phyloP scores from a whole-genome alignment of 2,113 vertebrate species.

The Petroica traversi region DNA sequence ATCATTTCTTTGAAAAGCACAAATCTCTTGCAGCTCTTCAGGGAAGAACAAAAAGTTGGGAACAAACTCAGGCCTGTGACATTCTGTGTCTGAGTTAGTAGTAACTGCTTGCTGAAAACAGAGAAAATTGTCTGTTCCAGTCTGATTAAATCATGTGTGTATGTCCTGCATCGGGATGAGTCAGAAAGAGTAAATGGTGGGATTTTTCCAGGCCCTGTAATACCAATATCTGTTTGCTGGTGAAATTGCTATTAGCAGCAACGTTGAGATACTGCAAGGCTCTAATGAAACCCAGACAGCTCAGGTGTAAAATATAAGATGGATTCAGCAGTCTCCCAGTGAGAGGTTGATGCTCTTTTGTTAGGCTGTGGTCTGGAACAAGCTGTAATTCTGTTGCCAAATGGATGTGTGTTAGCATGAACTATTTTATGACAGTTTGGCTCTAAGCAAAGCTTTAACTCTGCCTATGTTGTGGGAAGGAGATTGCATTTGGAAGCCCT shows the following conservation, averaged over 20 bases:
- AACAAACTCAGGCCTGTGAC: not conserved
- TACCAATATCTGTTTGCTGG: not conserved
- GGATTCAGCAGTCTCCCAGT: not conserved
- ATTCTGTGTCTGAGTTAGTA: not conserved
- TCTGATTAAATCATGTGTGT: not conserved
- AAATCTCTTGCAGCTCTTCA: not conserved
- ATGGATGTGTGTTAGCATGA: not conserved
- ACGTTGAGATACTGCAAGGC: not conserved
- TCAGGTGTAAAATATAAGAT: constrained; percentile 45
- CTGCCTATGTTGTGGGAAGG: not conserved
- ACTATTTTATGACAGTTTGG: constrained; percentile 25
- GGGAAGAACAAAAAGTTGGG: not conserved
- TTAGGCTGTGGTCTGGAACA: not conserved
- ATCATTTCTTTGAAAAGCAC: not conserved
- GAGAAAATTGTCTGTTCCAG: not conserved
- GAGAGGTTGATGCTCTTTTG: not conserved
- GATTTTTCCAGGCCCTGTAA: not conserved
- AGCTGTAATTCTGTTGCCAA: not conserved
- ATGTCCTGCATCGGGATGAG: not conserved
- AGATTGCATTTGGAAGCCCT: not conserved
- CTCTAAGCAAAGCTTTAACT: constrained; percentile 35
- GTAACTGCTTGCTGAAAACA: not conserved
- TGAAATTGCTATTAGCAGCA: constrained; percentile 3
- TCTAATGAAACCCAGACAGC: constrained; percentile 25
- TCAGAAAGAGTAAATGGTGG: not conserved